These are phyloP conservation scores for Sisyra nigra DNA, from an alignment of 2,888 invertebrate species.

Conservation along the genomic window DNA sequence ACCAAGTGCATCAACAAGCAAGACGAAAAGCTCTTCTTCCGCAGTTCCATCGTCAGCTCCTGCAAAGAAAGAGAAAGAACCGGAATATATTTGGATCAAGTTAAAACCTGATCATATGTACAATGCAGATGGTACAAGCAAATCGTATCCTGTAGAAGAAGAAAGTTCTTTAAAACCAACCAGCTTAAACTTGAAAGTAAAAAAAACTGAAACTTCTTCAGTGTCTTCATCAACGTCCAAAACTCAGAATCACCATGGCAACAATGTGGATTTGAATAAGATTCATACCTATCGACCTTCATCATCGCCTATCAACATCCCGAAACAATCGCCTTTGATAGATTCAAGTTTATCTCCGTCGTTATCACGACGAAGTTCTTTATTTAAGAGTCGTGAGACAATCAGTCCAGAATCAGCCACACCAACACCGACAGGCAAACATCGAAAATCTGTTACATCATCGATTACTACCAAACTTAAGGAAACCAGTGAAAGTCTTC, in stretches of 20 bases:
- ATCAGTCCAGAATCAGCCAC: slow-evolving; percentile 40
- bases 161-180: slow-evolving; percentile 35
- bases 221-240: background rate
- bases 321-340: background rate
- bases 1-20: background rate
- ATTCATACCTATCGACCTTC: background rate
- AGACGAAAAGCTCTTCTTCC: slow-evolving; percentile 8
- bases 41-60: slow-evolving; percentile 1
- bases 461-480: slow-evolving; percentile 23
- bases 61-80: slow-evolving; percentile 18
- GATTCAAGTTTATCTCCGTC: slow-evolving; percentile 48
- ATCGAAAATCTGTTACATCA: slow-evolving; percentile 10
- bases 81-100: slow-evolving; percentile 47
- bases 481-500: slow-evolving; percentile 21
- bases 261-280: slow-evolving; percentile 1
- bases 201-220: background rate
- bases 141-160: slow-evolving; percentile 19
- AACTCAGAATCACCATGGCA: background rate
- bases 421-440: slow-evolving; percentile 24
- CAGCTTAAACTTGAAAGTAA: slow-evolving; percentile 33
- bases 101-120: slow-evolving; percentile 62
- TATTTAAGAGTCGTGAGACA: slow-evolving; percentile 58
- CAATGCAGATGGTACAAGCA: slow-evolving; percentile 34
- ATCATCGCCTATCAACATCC: slow-evolving; percentile 1
- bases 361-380: slow-evolving; percentile 59